phyloP scores from a whole-genome alignment of 2,888 invertebrate genomes.

The Diaprepes abbreviatus region DNA sequence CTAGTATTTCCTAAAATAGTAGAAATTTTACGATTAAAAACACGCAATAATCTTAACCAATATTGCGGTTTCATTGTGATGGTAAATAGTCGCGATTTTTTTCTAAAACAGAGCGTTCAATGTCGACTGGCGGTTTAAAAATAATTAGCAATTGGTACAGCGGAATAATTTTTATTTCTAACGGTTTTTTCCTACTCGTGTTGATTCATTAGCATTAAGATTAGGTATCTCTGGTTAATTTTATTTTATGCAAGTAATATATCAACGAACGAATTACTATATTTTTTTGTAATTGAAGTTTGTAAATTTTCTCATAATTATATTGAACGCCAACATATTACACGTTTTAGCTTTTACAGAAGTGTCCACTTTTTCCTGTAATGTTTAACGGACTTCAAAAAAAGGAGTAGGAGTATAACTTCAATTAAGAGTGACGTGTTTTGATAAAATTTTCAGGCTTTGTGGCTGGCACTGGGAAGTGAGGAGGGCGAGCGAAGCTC shows the following conservation, averaged over 20 bases:
- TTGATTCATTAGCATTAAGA: not conserved
- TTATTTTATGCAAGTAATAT: not conserved
- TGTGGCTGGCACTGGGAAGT: too few relatives aligned
- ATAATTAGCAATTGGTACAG: constrained; percentile 25
- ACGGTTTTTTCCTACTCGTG: constrained; percentile 16
- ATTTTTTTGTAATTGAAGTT: too few relatives aligned
- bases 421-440: too few relatives aligned
- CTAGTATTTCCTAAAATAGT: constrained; percentile 31
- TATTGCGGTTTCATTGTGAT: constrained; percentile 27
- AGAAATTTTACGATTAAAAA: constrained; percentile 11
- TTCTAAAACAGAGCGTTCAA: constrained; percentile 25
- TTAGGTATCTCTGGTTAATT: not conserved
- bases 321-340: too few relatives aligned
- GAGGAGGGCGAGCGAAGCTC: too few relatives aligned
- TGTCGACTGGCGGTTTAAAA: constrained; percentile 39
- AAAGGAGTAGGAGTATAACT: too few relatives aligned
- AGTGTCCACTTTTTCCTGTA: too few relatives aligned
- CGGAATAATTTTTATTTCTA: constrained; percentile 26
- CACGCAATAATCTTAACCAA: constrained; percentile 1
- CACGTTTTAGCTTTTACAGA: too few relatives aligned
- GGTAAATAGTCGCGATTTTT: constrained; percentile 35
- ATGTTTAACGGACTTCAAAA: too few relatives aligned
- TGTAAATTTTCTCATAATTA: too few relatives aligned
- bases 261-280: too few relatives aligned
- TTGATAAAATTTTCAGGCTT: too few relatives aligned